Base-by-base conservation (phyloP, 2,888 invertebrate species). In the Cyclophora albipunctata region DNA sequence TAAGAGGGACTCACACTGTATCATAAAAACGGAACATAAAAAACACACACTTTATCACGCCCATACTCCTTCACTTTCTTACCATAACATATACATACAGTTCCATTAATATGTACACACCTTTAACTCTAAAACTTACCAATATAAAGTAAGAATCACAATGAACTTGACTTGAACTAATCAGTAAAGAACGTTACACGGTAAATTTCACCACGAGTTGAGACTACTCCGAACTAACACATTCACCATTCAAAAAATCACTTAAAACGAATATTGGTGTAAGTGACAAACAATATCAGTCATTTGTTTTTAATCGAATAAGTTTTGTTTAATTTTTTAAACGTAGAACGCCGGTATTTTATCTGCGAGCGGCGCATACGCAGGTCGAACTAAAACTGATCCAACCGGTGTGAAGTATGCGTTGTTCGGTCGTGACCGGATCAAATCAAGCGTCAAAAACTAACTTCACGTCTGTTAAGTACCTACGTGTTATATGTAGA, bases 321-420 rank as follows among this genome's bases (percentile, higher is more conserved):
- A 63, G 60, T 63, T 62, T 67, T 69, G 62, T 64, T 62, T 70
- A 62, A 71, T 67, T 66, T 37, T 37, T 37, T 37, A 37, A 72
- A 68, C 66, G 67, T 65, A 71, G 66, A 67, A 69, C 62, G 69
- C 73, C 71, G 68, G 71, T 67, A 69, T 64, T 67, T 62, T 62
- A 64, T 65, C 60, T 61, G 63, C 46, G 52, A 48, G 68, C 63
- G 67, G 78, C 81, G 84, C 84, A 67, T 64, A 78, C 80, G 79
- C 85, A 72, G 70, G 67, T 69, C 72, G 69, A 70, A 72, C 76
- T 79, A 77, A 81, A 84, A 87, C 86, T 86, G 84, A 83, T 69
- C 87, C 68, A 79, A 87, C 87, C 78, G 78, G 85, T 84, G 62
- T 78, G 84, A 84, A 84, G 83, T 52, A 5, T 35, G 57, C 73